phyloP scores from a whole-genome alignment of 1,140 invertebrate species.

The Brachystomella parvula region DNA sequence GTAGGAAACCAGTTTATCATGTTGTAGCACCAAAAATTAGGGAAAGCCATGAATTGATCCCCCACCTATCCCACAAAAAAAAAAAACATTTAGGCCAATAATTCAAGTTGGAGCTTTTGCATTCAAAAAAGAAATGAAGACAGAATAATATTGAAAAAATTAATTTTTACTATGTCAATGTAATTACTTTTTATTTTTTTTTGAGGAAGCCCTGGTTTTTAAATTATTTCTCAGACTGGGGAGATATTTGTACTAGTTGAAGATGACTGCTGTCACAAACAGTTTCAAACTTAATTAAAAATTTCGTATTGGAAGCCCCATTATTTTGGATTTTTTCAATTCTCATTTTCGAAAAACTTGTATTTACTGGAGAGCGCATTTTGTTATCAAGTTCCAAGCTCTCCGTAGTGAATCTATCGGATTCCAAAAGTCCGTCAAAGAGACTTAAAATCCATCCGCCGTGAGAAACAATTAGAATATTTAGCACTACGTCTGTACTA shows the following conservation, averaged over 20 bases:
- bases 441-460: constrained; percentile 26
- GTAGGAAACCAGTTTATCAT: too few species aligned
- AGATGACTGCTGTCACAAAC: not conserved
- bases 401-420: not conserved
- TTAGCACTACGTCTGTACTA: not conserved
- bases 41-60: too few species aligned
- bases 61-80: too few species aligned
- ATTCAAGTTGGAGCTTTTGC: too few species aligned
- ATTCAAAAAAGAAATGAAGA: too few species aligned
- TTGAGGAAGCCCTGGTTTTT: too few species aligned
- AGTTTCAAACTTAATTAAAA: not conserved
- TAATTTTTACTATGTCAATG: too few species aligned
- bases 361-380: not conserved
- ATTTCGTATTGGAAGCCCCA: not conserved
- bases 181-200: too few species aligned
- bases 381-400: not conserved
- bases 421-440: constrained; percentile 8
- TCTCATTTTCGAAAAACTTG: not conserved
- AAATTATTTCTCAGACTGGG: too few species aligned
- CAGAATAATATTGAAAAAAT: too few species aligned
- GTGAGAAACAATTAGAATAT: constrained; percentile 29
- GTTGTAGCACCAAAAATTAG: too few species aligned
- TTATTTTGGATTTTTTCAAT: not conserved
- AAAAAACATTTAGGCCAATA: too few species aligned
- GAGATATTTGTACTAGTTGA: not conserved